Evolutionary conservation across 2,888 invertebrate species (phyloP), one percentile per base, ranked within the genome.

Genomic region (Drosophila cracens): DNA sequence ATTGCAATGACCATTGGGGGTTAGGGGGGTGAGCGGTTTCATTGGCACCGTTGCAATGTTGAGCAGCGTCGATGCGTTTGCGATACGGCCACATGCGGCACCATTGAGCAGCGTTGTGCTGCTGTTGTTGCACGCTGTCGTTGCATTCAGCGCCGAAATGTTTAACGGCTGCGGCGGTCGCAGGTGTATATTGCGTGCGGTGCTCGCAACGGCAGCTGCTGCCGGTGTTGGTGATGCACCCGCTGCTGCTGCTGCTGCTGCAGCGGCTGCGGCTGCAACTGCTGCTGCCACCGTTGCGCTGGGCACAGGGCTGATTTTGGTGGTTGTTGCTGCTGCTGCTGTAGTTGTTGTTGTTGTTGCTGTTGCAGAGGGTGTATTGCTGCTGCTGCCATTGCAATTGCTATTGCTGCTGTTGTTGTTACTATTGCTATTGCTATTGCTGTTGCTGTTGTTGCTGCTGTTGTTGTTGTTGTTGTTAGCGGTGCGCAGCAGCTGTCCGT

Each of bases 141-240:
- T 74, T 21, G 92, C 84, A 69, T 88, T 93, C 85, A 96, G 93
- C 66, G 96, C 95, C 83, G 96, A 94, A 74, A 95, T 95, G 92
- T 96, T 96, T 78, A 96, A 93, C 63, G 96, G 95, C 83, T 95
- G 95, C 86, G 95, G 95, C 54, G 93, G 93, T 70, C 93, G 90
- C 81, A 91, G 82, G 74, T 92, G 92, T 63, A 92, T 91, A 71
- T 89, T 91, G 81, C 90, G 90, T 70, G 90, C 74, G 54, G 92
- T 91, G 86, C 87, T 80, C 81, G 92, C 91, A 90, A 85, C 85
- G 83, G 78, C 89, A 70, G 88, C 90, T 53, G 84, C 89, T 43
- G 87, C 85, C 21, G 83, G 83, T 8, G 87, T 72, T 34, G 88
- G 75, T 3, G 83, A 60, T 10, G 79, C 66, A 57, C 46, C 72